Evolutionary conservation across 2,113 vertebrate species (phyloP).

Genomic region (Corythaeola cristata): DNA sequence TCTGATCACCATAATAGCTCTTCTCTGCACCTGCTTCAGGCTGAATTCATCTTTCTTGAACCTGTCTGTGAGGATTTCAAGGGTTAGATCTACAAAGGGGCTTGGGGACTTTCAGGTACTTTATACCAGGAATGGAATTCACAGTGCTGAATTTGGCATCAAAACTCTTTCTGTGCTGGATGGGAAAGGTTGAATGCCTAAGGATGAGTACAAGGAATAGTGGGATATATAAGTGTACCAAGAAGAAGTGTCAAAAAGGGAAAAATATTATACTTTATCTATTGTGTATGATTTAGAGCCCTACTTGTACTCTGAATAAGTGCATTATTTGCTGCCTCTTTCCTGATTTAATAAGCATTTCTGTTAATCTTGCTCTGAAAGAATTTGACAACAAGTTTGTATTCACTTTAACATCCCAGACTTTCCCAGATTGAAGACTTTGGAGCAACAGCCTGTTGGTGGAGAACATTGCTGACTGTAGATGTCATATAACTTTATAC

Average conservation of each 20-base stretch:
- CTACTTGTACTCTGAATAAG: neutral
- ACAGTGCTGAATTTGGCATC: neutral
- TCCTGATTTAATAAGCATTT: neutral
- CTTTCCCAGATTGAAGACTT: neutral
- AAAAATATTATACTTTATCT: neutral
- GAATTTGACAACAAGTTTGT: neutral
- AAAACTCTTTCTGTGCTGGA: neutral
- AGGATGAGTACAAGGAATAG: neutral
- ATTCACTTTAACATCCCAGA: neutral
- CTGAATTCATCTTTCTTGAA: neutral
- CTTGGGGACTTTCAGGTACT: neutral
- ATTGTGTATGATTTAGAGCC: neutral
- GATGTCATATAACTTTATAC: neutral
- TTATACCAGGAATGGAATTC: neutral
- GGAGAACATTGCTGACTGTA: neutral
- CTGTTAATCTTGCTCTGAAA: neutral
- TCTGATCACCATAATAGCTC: neutral
- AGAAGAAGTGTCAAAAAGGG: neutral
- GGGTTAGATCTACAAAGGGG: neutral
- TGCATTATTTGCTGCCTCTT: neutral
- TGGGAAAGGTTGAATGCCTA: neutral
- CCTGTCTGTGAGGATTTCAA: neutral
- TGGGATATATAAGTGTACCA: neutral
- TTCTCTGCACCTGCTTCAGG: neutral
- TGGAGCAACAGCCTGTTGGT: neutral